These are phyloP conservation scores for Saguinus midas DNA, from an alignment of 2,113 vertebrate genomes.

Conservation along the genomic window DNA sequence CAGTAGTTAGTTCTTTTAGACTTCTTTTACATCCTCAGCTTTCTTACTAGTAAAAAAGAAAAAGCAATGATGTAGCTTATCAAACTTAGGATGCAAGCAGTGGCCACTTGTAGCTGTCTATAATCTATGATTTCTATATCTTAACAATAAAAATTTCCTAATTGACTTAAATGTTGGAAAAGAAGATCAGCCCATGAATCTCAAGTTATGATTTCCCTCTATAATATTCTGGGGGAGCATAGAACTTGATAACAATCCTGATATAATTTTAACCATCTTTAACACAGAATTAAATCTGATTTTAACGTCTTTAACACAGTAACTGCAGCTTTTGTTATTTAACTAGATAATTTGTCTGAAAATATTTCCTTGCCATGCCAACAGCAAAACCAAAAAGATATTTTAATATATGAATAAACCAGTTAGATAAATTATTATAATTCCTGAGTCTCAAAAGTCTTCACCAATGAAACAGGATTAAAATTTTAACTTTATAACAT, in stretches of 20 bases:
- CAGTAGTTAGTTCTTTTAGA: background rate
- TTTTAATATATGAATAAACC: background rate
- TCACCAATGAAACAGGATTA: background rate
- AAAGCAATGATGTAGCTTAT: background rate
- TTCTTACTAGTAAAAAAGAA: background rate
- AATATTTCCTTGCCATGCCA: background rate
- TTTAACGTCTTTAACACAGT: background rate
- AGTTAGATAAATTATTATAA: background rate
- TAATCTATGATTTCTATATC: background rate
- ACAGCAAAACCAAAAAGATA: background rate
- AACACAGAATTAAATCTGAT: background rate
- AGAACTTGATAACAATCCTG: background rate
- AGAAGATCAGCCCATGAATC: background rate
- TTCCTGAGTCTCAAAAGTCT: background rate
- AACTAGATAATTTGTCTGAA: background rate
- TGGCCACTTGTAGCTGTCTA: background rate
- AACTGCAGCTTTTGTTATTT: background rate
- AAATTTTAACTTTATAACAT: constrained; percentile 47
- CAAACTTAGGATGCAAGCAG: background rate
- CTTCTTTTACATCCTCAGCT: background rate
- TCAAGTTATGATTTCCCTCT: background rate
- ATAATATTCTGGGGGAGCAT: background rate
- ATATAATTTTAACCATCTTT: background rate
- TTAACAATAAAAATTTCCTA: background rate
- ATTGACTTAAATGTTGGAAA: background rate